Base-by-base conservation (phyloP, 1,140 invertebrate species). In the Tetragnatha versicolor region DNA sequence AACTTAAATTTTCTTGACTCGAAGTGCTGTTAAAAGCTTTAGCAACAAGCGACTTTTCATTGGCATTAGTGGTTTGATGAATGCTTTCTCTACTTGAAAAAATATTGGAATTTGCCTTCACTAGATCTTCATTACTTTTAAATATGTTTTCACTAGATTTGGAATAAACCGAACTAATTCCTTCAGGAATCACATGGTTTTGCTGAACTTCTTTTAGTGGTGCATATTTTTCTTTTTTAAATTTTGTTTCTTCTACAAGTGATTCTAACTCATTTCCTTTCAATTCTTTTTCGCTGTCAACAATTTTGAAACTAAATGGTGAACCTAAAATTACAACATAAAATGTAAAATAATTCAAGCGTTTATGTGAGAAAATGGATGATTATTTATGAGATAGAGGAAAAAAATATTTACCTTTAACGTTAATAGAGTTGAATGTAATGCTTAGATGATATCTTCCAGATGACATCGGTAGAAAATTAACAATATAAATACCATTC, bases 391-490 rank as follows among this genome's bases (percentile, higher is more conserved):
- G 14, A 55, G 5, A 58, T 39, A 60, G 0, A 42, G 33, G 55
- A 66, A 51, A 35, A 47, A 29, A 2, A 61, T 31, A 29, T n/a
- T 35, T 79, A 78, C 96, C 96, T 88, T 94, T 93, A n/a, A 98
- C 93, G 83, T 98, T 95, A 81, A 93, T 93, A 4, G 94, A 94
- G 85, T 98, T 98, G 85, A 98, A 98, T 83, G 95, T 96, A 17
- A 98, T 91, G 84, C 97, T 96, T 37, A 98, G 90, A 63, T 93
- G 90, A 86, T 99, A 97, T 85, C 96, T 95, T 51, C 97, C 97
- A 53, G 93, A 90, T 51, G 93, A 91, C 69, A 92, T 89, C 0
- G 97, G 96, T 80, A 93, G 92, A 83, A 98, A 97, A 10, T 93
- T 92, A 2, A 98, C 92, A 22, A 92, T 89, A 82, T 98, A 96